These are phyloP conservation scores for Branchellion lobata DNA, from an alignment of 2,888 invertebrate species.

Conservation along the genomic window DNA sequence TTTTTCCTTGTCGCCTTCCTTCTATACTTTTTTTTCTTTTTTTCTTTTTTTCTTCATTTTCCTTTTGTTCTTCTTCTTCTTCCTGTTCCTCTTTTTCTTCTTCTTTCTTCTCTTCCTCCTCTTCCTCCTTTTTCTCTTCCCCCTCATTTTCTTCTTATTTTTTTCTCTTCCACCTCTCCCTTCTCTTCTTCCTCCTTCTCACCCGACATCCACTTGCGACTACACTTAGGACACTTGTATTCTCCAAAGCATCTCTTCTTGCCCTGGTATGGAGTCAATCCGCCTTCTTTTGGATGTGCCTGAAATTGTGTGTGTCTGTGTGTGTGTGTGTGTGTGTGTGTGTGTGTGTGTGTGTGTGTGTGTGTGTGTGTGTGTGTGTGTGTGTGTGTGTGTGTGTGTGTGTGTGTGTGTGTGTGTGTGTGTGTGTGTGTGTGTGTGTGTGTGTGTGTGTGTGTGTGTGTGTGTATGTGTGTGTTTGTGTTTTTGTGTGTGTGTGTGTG, in stretches of 20 bases:
- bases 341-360: slow-evolving; percentile 1
- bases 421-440: not conserved
- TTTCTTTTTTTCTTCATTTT: too few relatives aligned
- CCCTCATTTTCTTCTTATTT: not conserved
- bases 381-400: slow-evolving; percentile 18
- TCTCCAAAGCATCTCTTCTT: slow-evolving; percentile 88
- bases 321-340: not conserved
- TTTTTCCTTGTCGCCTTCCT: too few relatives aligned
- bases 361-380: slow-evolving; percentile 19
- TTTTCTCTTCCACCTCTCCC: not conserved
- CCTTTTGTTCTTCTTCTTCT: too few relatives aligned
- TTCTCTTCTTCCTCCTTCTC: not conserved
- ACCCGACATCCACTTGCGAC: slow-evolving; percentile 87
- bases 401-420: not conserved
- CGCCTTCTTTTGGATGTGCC: slow-evolving; percentile 35
- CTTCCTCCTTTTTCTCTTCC: too few relatives aligned
- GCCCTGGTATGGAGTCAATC: slow-evolving; percentile 79
- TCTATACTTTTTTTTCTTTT: too few relatives aligned
- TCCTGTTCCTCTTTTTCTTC: too few relatives aligned
- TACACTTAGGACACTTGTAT: slow-evolving; percentile 86
- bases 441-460: slow-evolving; percentile 66
- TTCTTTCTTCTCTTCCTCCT: too few relatives aligned
- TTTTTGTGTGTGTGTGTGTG: not conserved
- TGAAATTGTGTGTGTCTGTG: not conserved
- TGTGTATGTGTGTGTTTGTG: slow-evolving; percentile 76